Evolutionary conservation across 2,888 invertebrate genomes (phyloP).

Genomic region (Cactoblastis cactorum): DNA sequence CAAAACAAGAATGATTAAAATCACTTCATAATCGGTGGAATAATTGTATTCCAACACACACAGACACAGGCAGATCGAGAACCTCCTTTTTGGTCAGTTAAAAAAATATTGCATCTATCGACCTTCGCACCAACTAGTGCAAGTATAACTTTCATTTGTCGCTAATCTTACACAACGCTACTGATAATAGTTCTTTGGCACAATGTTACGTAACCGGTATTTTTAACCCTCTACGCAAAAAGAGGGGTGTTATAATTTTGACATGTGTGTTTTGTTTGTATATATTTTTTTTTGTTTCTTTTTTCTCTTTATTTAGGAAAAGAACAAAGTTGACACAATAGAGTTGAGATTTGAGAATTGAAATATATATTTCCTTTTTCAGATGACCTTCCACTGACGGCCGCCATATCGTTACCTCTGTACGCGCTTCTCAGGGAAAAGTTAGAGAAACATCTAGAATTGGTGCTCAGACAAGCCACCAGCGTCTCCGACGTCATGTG

Average conservation of each 20-base stretch:
- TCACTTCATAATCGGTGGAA: no score
- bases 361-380: conserved; percentile 19
- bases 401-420: conserved; percentile 62
- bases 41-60: no score
- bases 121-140: not conserved
- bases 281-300: no score
- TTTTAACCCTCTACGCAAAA: not conserved
- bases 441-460: conserved; percentile 53
- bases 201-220: not conserved
- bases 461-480: conserved; percentile 60
- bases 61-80: no score
- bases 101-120: no score
- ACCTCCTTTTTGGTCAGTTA: no score
- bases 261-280: no score
- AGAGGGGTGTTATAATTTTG: no score
- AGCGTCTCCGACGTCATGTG: conserved; percentile 70
- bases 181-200: not conserved
- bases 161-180: not conserved
- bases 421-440: conserved; percentile 58
- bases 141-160: not conserved
- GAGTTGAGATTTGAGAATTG: no score
- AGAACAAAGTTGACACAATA: no score
- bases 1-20: no score
- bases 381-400: conserved; percentile 70
- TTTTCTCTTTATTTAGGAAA: no score